Conservation (phyloP, 2,888 invertebrate genomes). For the Blera fallax region DNA sequence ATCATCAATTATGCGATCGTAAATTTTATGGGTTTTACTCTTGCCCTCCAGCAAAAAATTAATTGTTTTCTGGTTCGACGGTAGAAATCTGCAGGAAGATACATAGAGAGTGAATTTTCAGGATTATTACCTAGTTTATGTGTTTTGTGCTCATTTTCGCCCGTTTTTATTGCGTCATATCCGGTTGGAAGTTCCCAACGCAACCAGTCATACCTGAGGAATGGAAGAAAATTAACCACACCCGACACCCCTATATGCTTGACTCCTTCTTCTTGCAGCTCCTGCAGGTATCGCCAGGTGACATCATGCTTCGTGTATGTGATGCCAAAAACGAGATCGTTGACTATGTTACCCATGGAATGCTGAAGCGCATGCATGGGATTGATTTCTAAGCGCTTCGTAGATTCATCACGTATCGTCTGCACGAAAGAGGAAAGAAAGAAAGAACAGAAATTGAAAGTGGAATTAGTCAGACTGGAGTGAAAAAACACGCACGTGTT, state of each 20-base stretch:
- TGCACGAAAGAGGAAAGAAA: conserved; percentile 17
- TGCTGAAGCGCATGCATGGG: conserved; percentile 82
- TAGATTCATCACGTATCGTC: conserved; percentile 74
- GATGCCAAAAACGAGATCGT: conserved; percentile 89
- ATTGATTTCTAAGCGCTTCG: conserved; percentile 78
- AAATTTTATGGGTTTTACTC: conserved; percentile 87
- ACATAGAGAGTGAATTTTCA: conserved; percentile 15
- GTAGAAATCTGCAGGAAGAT: conserved; percentile 77
- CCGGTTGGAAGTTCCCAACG: conserved; percentile 4
- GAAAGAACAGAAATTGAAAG: conserved; percentile 39
- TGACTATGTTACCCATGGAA: conserved; percentile 89
- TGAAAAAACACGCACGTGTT: conserved; percentile 23
- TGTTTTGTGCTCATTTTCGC: conserved; percentile 20
- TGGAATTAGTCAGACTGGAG: conserved; percentile 28
- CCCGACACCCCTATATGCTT: conserved; percentile 92
- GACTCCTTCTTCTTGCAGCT: conserved; percentile 91
- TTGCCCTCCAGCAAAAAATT: conserved; percentile 87
- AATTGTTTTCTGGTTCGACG: conserved; percentile 86
- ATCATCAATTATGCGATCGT: conserved; percentile 86
- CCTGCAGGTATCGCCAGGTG: conserved; percentile 89
- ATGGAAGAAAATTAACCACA: conserved; percentile 92
- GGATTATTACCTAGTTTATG: conserved; percentile 31
- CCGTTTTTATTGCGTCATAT: conserved; percentile 56
- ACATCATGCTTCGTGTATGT: conserved; percentile 87
- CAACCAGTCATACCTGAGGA: conserved; percentile 84